Conservation (phyloP, 2,113 vertebrate genomes). For the Hippolais icterina region DNA sequence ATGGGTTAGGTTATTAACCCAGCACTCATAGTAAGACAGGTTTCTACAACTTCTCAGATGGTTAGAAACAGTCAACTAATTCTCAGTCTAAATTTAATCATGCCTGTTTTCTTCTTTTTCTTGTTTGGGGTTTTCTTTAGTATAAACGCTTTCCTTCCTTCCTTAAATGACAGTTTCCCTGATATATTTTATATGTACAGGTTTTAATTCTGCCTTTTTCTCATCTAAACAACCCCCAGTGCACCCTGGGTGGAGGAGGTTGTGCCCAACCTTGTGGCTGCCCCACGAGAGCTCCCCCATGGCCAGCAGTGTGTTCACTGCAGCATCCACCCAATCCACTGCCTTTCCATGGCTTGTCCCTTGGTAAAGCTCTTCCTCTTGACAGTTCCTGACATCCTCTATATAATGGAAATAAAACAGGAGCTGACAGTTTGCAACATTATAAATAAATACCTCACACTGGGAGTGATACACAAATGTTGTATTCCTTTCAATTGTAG, state of each 20-base stretch:
- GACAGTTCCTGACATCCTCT: conserved; percentile 16
- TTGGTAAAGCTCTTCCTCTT: neutral
- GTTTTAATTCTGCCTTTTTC: neutral
- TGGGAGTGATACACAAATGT: conserved; percentile 46
- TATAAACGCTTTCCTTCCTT: neutral
- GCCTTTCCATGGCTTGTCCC: neutral
- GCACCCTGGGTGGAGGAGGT: neutral
- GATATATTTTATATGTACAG: neutral
- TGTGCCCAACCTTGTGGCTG: neutral
- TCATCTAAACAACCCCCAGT: fast-evolving
- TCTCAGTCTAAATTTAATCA: neutral
- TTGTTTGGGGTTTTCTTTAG: neutral
- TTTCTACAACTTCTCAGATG: neutral
- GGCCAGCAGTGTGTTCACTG: neutral
- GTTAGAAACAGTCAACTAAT: neutral
- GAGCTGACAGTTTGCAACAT: conserved; percentile 35
- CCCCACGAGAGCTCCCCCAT: neutral
- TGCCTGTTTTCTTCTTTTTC: neutral
- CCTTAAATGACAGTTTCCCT: neutral
- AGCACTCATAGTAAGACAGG: neutral
- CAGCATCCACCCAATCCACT: neutral
- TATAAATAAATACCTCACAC: conserved; percentile 49
- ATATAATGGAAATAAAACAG: neutral
- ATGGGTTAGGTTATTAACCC: neutral
- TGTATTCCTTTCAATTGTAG: conserved; percentile 47